Conservation (phyloP, 1,140 invertebrate genomes). For the Ladona fulva region DNA sequence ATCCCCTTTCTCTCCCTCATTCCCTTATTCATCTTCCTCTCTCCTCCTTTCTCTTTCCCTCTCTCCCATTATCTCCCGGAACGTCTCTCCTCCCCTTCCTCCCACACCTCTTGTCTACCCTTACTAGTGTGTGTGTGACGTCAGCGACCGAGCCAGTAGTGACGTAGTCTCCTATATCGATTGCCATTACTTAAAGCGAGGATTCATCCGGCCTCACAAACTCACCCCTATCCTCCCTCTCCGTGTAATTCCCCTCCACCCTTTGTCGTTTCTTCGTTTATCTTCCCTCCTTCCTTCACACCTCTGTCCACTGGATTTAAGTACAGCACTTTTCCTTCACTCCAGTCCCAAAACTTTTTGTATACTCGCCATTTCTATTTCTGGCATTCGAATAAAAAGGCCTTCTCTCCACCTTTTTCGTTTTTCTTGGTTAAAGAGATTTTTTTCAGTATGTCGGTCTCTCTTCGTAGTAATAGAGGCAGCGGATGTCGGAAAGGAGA, state of each 20-base stretch:
- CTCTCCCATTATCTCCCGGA: not conserved
- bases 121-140: not conserved
- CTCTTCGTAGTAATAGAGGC: too few relatives aligned
- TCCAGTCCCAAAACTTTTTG: too few relatives aligned
- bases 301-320: too few relatives aligned
- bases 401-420: too few relatives aligned
- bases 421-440: too few relatives aligned
- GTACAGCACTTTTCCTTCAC: too few relatives aligned
- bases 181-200: slow-evolving; percentile 9
- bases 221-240: not conserved
- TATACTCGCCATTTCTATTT: too few relatives aligned
- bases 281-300: too few relatives aligned
- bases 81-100: not conserved
- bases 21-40: not conserved
- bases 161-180: slow-evolving; percentile 3
- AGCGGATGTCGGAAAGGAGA: too few relatives aligned
- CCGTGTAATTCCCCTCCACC: not conserved
- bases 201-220: not conserved
- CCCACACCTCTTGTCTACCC: not conserved
- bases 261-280: too few relatives aligned
- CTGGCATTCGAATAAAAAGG: too few relatives aligned
- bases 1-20: not conserved
- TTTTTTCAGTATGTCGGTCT: too few relatives aligned
- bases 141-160: not conserved
- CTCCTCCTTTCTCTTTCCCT: not conserved